A percentile compares a stretch with the other conserved stretches of the same genome.
phyloP scores from a whole-genome alignment of 2,888 invertebrate genomes.

The Lithophane leautieri region DNA sequence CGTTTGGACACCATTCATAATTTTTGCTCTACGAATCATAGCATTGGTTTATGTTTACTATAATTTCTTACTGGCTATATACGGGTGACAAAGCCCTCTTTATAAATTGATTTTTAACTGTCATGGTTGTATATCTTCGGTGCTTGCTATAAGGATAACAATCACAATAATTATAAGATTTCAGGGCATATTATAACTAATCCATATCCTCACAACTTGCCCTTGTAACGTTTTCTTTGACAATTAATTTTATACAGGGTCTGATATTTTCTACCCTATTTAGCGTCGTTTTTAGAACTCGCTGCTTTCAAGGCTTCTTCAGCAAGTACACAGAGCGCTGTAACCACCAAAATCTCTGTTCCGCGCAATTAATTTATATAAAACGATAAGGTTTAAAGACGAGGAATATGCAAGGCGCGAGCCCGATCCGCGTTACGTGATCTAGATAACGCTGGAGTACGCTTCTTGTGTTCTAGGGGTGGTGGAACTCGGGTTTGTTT shows the following conservation, averaged over 20 bases:
- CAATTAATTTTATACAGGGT: too few relatives aligned
- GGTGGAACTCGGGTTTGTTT: constrained; percentile 24
- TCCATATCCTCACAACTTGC: background rate
- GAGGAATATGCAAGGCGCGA: constrained; percentile 88
- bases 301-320: constrained; percentile 40
- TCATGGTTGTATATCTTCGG: background rate
- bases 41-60: background rate
- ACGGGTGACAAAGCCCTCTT: background rate
- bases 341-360: constrained; percentile 76
- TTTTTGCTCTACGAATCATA: background rate
- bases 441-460: constrained; percentile 79
- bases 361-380: constrained; percentile 87
- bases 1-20: constrained; percentile 7
- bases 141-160: background rate
- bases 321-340: constrained; percentile 54
- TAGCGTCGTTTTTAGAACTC: constrained; percentile 3
- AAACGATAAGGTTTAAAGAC: constrained; percentile 88
- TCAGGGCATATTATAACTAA: background rate
- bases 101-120: background rate
- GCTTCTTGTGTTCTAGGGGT: constrained; percentile 74
- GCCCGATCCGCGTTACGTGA: constrained; percentile 82
- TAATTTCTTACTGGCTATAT: background rate
- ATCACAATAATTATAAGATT: background rate
- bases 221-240: too few relatives aligned
- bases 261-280: too few relatives aligned